Conservation (phyloP, 2,888 invertebrate species). For the Phaedon cochleariae region DNA sequence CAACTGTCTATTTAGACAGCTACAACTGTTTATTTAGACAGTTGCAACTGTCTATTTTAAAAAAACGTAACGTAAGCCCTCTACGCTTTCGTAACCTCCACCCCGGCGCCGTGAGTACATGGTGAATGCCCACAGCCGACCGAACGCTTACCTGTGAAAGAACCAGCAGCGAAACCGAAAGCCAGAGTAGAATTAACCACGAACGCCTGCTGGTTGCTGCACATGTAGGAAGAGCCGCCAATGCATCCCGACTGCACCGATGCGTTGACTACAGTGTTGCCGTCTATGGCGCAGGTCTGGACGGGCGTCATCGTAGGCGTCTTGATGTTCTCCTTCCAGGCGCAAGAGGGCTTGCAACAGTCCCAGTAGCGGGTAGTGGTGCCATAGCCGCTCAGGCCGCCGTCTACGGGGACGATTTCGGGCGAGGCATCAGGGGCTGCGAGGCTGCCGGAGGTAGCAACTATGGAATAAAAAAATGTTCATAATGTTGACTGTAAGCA, state of each 20-base stretch:
- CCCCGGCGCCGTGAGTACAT: too few species aligned
- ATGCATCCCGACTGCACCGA: slow-evolving; percentile 26
- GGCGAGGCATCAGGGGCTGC: background rate
- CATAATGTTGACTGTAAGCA: too few species aligned
- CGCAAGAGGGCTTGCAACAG: slow-evolving; percentile 42
- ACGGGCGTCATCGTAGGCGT: slow-evolving; percentile 28
- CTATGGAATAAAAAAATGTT: background rate
- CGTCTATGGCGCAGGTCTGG: slow-evolving; percentile 34
- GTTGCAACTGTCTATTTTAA: too few species aligned
- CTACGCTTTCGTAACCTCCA: too few species aligned
- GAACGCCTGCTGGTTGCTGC: slow-evolving; percentile 32
- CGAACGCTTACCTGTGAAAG: slow-evolving; percentile 24
- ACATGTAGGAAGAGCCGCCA: slow-evolving; percentile 34
- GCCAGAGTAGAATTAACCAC: slow-evolving; percentile 33
- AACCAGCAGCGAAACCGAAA: slow-evolving; percentile 33
- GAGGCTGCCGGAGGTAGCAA: background rate
- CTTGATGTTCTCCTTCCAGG: slow-evolving; percentile 36
- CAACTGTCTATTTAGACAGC: too few species aligned
- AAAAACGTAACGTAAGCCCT: too few species aligned
- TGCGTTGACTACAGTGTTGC: slow-evolving; percentile 14
- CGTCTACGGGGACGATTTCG: slow-evolving; percentile 31
- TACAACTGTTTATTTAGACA: too few species aligned
- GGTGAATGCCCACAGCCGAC: too few species aligned
- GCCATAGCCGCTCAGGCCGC: slow-evolving; percentile 37
- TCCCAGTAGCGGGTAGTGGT: slow-evolving; percentile 43